Evolutionary conservation across 2,113 vertebrate genomes (phyloP), one percentile per base, ranked within the genome.

Genomic region (Emydura subglobosa): DNA sequence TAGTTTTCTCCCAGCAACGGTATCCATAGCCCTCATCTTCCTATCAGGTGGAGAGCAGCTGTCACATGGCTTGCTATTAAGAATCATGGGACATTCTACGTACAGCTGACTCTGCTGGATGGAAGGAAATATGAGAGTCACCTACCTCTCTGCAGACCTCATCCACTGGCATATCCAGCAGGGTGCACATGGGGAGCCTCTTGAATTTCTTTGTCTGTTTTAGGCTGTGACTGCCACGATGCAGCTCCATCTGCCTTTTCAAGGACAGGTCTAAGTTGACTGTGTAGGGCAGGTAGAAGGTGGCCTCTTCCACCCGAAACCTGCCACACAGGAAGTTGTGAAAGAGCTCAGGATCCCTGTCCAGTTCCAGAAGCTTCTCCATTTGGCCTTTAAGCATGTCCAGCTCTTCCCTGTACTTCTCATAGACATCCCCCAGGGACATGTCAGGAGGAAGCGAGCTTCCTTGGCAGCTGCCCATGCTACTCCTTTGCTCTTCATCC

Each of bases 281-380:
- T 0, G 98, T 98, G 10, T 78, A 96, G 4, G 51, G 57, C 79
- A 97, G 87, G 78, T 98, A 98, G 22, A 22, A 88, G 92, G 97
- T 91, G 54, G 98, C 80, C 59, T 98, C 98, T 14, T 92, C 72
- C 5, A 98, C 53, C 3, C 96, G 98, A 95, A 99, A 99, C 29
- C 25, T 68, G 54, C 98, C 98, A 78, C 97, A 97, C 44, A 99
- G 98, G 61, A 99, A 98, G 83, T 53, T 97, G 59, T 99, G 98
- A 91, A 99, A 99, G 91, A 98, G 91, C 94, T 99, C 99, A 1
- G 98, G 98, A 90, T 99, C 99, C 47, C 97, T 97, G 19, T 99
- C 99, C 86, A 98, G 97, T 78, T 98, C 98, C 3, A 99, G 95
- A 49, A 99, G 97, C 11, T 98, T 96, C 49, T 98, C 95, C 7